phyloP scores from a whole-genome alignment of 2,113 vertebrate genomes.

The Pelusios castaneus region DNA sequence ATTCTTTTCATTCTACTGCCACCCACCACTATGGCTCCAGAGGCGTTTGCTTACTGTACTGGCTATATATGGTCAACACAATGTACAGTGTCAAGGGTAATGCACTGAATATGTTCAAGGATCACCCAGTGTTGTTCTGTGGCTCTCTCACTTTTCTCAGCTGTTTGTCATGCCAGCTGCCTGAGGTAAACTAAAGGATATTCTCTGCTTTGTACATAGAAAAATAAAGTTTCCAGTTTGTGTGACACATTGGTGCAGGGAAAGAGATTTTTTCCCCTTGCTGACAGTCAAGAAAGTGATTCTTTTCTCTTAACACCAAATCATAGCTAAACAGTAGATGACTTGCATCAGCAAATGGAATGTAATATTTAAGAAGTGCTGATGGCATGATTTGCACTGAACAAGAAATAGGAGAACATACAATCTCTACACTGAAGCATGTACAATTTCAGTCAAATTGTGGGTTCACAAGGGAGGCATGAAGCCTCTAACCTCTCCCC shows the following conservation, averaged over 20 bases:
- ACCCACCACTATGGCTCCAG: not conserved
- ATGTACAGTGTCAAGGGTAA: not conserved
- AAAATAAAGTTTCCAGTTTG: not conserved
- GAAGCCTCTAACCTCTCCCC: not conserved
- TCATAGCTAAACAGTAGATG: not conserved
- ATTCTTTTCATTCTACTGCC: not conserved
- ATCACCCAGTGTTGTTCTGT: not conserved
- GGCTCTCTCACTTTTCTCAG: accelerated
- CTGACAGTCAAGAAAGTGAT: not conserved
- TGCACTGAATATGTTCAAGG: not conserved
- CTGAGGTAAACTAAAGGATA: not conserved
- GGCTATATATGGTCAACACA: not conserved
- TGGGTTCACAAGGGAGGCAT: accelerated
- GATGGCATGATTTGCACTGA: not conserved
- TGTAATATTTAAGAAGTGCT: not conserved
- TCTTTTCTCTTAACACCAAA: not conserved
- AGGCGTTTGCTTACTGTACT: not conserved
- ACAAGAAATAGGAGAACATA: not conserved
- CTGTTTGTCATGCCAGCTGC: not conserved
- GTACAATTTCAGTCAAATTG: not conserved
- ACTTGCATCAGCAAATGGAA: not conserved
- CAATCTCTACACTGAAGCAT: not conserved
- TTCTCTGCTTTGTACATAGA: not conserved
- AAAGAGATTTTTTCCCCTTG: not conserved
- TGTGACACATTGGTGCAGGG: not conserved